phyloP scores from a whole-genome alignment of 1,140 invertebrate species.

The Schlechtendalia chinensis region DNA sequence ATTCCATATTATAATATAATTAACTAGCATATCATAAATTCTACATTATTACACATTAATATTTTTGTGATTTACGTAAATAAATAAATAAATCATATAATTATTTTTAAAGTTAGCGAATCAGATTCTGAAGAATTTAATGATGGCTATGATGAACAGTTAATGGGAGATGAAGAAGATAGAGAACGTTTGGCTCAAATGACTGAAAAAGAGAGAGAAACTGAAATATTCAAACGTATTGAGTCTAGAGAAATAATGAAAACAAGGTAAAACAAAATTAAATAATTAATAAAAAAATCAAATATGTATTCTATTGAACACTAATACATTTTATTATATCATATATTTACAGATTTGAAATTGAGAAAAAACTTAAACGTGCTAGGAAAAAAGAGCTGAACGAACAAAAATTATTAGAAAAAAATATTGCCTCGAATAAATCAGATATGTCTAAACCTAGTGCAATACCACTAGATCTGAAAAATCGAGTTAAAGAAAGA shows the following conservation, averaged over 20 bases:
- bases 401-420: conserved; percentile 62
- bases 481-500: conserved; percentile 81
- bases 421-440: conserved; percentile 57
- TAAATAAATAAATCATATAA: background rate
- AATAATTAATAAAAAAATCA: background rate
- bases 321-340: background rate
- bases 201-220: conserved; percentile 95
- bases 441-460: conserved; percentile 56
- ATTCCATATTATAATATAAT: too few species aligned
- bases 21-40: too few species aligned
- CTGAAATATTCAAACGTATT: conserved; percentile 94
- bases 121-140: conserved; percentile 68
- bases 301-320: too few species aligned
- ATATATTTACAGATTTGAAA: conserved; percentile 78
- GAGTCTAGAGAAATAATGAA: conserved; percentile 91
- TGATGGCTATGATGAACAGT: conserved; percentile 90
- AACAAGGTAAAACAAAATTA: conserved; percentile 68
- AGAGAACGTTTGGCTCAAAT: conserved; percentile 81
- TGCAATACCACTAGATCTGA: conserved; percentile 62
- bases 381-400: conserved; percentile 79
- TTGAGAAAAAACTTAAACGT: conserved; percentile 87
- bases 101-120: conserved; percentile 50
- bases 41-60: too few species aligned
- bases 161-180: conserved; percentile 97
- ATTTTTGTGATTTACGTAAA: background rate